A percentile compares a stretch with the other conserved stretches of the same genome.
Evolutionary conservation across 1,140 invertebrate genomes (phyloP).

Genomic region (Probaryconus sp.): DNA sequence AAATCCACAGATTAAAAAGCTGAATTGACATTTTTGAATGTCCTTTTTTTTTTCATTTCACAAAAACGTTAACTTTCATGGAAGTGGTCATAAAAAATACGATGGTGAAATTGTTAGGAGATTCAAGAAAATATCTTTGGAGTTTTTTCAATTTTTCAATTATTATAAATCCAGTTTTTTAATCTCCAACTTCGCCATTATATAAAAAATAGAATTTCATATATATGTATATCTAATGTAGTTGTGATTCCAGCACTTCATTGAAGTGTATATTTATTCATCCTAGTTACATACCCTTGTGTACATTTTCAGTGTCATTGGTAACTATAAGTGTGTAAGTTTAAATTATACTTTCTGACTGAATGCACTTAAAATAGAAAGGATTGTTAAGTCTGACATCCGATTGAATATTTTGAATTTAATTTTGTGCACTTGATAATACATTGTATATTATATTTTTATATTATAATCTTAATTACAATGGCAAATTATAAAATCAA

Average conservation of each 20-base stretch:
- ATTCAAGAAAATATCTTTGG: too few relatives aligned
- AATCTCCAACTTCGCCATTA: too few relatives aligned
- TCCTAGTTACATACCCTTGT: slow-evolving; percentile 6
- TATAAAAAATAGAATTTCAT: neutral
- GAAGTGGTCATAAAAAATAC: too few relatives aligned
- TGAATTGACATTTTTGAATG: slow-evolving; percentile 1
- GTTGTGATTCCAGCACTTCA: too few relatives aligned
- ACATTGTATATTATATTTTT: slow-evolving; percentile 26
- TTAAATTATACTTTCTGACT: slow-evolving; percentile 25
- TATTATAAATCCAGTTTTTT: too few relatives aligned
- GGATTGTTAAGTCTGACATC: slow-evolving; percentile 14
- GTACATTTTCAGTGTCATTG: slow-evolving; percentile 18
- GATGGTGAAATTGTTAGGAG: too few relatives aligned
- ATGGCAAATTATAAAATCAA: too few relatives aligned
- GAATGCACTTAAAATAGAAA: neutral
- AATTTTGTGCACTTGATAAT: slow-evolving; percentile 22
- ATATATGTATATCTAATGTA: slow-evolving; percentile 13
- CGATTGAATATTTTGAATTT: slow-evolving; percentile 12
- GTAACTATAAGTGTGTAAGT: slow-evolving; percentile 28
- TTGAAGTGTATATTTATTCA: slow-evolving; percentile 11
- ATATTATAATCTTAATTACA: slow-evolving; percentile 17
- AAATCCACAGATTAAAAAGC: slow-evolving; percentile 10
- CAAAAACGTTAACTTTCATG: too few relatives aligned
- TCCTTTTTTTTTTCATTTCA: too few relatives aligned
- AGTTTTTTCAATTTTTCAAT: too few relatives aligned